A percentile compares a stretch with the other conserved stretches of the same genome.
phyloP scores from a whole-genome alignment of 2,113 vertebrate genomes.

The Pollimyrus isidori region DNA sequence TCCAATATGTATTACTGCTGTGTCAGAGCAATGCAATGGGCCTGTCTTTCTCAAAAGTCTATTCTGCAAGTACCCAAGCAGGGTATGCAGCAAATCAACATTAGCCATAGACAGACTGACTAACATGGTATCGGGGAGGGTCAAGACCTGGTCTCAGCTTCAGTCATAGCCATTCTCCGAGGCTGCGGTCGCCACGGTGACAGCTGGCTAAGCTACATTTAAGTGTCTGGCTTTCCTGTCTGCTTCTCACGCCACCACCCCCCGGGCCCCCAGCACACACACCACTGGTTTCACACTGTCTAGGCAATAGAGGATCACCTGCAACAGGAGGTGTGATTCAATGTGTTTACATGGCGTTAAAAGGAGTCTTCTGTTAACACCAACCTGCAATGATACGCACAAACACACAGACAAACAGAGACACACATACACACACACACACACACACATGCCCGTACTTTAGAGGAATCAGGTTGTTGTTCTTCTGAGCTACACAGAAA shows the following conservation, averaged over 20 bases:
- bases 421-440: too few species aligned
- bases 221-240: not conserved
- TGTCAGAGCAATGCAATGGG: not conserved
- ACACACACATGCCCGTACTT: not conserved
- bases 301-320: slow-evolving; percentile 6
- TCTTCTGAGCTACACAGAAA: not conserved
- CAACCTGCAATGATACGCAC: not conserved
- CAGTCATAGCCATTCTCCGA: not conserved
- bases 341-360: slow-evolving; percentile 19
- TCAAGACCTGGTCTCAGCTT: not conserved
- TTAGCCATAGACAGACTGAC: not conserved
- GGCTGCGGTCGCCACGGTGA: slow-evolving; percentile 6
- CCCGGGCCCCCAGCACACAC: not conserved
- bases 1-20: not conserved
- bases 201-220: not conserved
- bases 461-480: not conserved
- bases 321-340: not conserved
- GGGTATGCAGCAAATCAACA: not conserved
- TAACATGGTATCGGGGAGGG: not conserved
- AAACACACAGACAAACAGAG: not conserved
- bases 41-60: not conserved
- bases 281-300: not conserved
- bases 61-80: not conserved
- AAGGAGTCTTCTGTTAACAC: not conserved
- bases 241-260: not conserved